These are phyloP conservation scores for Aegotheles bennettii DNA, from an alignment of 2,113 vertebrate species.

Conservation along the genomic window DNA sequence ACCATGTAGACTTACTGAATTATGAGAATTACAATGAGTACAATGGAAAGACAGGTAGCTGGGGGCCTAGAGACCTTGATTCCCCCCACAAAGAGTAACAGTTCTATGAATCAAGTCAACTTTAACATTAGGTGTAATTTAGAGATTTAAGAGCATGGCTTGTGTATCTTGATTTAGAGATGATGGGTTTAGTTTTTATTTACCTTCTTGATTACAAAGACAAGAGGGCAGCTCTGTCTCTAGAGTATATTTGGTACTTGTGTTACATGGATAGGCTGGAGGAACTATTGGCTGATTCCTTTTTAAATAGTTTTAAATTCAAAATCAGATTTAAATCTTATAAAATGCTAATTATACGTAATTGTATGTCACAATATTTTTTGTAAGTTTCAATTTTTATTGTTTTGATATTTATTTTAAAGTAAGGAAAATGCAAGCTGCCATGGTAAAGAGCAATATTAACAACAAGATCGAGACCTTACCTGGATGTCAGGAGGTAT, in stretches of 20 bases:
- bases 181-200: background rate
- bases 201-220: background rate
- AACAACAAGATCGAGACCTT: background rate
- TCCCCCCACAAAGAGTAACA: background rate
- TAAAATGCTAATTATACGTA: background rate
- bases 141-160: background rate
- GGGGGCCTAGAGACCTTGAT: background rate
- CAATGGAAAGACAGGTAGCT: background rate
- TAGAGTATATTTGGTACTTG: background rate
- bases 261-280: background rate
- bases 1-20: background rate
- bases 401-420: background rate
- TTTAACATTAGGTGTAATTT: background rate
- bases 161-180: background rate
- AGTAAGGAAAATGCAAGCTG: background rate
- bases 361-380: background rate
- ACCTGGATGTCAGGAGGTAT: background rate
- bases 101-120: background rate
- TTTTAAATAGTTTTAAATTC: background rate
- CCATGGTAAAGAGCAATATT: background rate
- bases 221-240: background rate
- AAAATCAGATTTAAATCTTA: rapidly evolving
- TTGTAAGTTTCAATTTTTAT: background rate
- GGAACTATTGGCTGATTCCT: background rate
- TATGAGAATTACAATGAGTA: background rate